phyloP scores from a whole-genome alignment of 30 jellyfish, hydroid and myxozoan species.

The Turritopsis dohrnii region DNA sequence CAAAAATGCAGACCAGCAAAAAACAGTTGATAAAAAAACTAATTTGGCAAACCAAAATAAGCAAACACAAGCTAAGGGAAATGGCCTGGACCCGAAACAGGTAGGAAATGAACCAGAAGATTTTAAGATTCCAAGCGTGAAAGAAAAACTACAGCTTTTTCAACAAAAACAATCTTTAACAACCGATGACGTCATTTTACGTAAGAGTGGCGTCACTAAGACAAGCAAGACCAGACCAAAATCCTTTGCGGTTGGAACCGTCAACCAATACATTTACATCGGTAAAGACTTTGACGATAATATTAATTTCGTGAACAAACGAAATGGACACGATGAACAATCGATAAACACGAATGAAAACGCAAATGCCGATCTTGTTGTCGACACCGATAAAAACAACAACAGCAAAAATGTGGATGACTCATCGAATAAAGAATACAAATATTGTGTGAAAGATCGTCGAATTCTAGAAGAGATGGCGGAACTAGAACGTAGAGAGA shows the following conservation, averaged over 20 bases:
- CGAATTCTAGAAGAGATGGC: background rate
- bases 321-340: background rate
- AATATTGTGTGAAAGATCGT: slow-evolving; percentile 10
- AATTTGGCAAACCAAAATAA: background rate
- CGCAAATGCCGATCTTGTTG: background rate
- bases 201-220: background rate
- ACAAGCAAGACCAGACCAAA: background rate
- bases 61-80: background rate
- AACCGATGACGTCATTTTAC: slow-evolving; percentile 1
- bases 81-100: background rate
- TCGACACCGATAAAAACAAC: background rate
- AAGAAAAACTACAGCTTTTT: background rate
- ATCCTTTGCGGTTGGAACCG: background rate
- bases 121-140: slow-evolving; percentile 17
- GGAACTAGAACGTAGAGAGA: slow-evolving; percentile 3
- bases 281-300: slow-evolving; percentile 9
- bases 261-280: background rate
- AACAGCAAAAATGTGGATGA: background rate
- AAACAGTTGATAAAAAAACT: background rate
- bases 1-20: background rate
- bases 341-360: background rate
- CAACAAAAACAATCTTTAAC: background rate
- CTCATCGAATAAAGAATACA: background rate
- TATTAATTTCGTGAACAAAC: background rate
- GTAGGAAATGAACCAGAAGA: background rate